Evolutionary conservation across 2,888 invertebrate genomes (phyloP).

Genomic region (Rhingia rostrata): DNA sequence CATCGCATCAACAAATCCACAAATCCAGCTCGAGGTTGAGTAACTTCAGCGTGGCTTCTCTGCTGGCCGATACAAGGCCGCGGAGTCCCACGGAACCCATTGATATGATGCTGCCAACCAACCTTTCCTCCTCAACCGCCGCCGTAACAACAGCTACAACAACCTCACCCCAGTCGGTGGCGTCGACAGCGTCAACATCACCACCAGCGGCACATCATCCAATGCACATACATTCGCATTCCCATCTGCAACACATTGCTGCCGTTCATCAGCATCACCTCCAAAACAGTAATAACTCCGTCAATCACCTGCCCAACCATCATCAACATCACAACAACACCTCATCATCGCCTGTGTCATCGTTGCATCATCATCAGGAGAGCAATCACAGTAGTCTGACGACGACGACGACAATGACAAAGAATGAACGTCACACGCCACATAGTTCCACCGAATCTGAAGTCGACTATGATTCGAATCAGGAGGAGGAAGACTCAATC

Average conservation of each 20-base stretch:
- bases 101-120: constrained; percentile 76
- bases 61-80: constrained; percentile 90
- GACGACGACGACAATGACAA: constrained; percentile 76
- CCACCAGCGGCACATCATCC: constrained; percentile 78
- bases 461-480: constrained; percentile 82
- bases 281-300: constrained; percentile 82
- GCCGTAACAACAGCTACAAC: constrained; percentile 76
- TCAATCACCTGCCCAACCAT: constrained; percentile 82
- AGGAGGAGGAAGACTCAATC: constrained; percentile 85
- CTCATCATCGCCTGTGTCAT: constrained; percentile 67
- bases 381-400: constrained; percentile 76
- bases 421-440: constrained; percentile 82
- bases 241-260: constrained; percentile 71
- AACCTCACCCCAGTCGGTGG: constrained; percentile 81
- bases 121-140: constrained; percentile 77
- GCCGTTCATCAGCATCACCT: constrained; percentile 70
- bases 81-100: constrained; percentile 81
- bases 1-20: constrained; percentile 81
- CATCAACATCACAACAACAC: constrained; percentile 61
- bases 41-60: constrained; percentile 93
- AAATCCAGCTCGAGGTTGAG: constrained; percentile 88
- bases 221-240: constrained; percentile 61
- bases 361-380: constrained; percentile 75
- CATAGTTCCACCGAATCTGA: constrained; percentile 83
- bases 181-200: constrained; percentile 78